A percentile compares a stretch with the other conserved stretches of the same genome.
Evolutionary conservation across 2,888 invertebrate species (phyloP).

Genomic region (Resseliella maxima): DNA sequence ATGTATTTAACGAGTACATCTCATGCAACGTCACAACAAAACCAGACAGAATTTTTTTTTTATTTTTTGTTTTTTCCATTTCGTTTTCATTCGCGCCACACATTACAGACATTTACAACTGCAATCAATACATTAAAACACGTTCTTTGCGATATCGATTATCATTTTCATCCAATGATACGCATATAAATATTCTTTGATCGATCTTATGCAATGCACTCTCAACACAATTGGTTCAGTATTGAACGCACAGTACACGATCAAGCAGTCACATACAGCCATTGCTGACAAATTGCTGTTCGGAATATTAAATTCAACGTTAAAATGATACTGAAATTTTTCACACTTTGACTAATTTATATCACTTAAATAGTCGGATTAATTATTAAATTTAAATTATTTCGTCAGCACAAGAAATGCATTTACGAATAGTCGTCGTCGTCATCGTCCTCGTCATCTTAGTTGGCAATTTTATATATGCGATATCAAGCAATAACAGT

Average conservation of each 20-base stretch:
- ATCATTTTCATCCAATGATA: slow-evolving; percentile 29
- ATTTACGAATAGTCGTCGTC: background rate
- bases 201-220: background rate
- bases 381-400: slow-evolving; percentile 49
- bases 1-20: background rate
- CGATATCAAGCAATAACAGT: background rate
- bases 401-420: background rate
- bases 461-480: background rate
- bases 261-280: background rate
- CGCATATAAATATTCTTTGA: background rate
- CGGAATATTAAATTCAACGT: background rate
- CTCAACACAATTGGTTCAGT: slow-evolving; percentile 18
- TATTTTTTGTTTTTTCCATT: background rate
- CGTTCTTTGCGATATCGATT: background rate
- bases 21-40: background rate
- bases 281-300: background rate
- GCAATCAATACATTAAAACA: slow-evolving; percentile 18
- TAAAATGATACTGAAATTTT: background rate
- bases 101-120: background rate
- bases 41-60: slow-evolving; percentile 11
- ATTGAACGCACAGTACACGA: background rate
- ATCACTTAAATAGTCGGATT: background rate
- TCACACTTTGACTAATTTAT: slow-evolving; percentile 25
- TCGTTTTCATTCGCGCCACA: background rate
- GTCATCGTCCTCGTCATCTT: background rate